These are phyloP conservation scores for Brachyopa scutellaris DNA, from an alignment of 2,888 invertebrate genomes.

Conservation along the genomic window DNA sequence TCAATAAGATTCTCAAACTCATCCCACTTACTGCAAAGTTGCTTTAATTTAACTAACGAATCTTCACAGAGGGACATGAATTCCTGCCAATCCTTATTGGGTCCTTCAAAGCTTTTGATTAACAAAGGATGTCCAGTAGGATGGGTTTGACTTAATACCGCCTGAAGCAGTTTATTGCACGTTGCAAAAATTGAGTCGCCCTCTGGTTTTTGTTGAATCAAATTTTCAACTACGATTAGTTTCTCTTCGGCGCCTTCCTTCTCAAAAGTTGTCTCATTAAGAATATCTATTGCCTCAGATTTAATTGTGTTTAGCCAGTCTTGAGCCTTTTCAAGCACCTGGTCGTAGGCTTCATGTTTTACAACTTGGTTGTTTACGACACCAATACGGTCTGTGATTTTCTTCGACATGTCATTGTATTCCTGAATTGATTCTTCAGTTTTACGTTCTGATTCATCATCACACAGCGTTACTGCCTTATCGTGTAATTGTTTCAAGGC, in stretches of 20 bases:
- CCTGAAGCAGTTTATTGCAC: constrained; percentile 87
- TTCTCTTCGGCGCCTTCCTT: constrained; percentile 90
- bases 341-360: constrained; percentile 92
- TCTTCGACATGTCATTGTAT: constrained; percentile 87
- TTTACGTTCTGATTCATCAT: constrained; percentile 90
- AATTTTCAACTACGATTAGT: constrained; percentile 88
- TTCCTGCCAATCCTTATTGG: constrained; percentile 88
- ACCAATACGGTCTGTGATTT: constrained; percentile 86
- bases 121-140: constrained; percentile 89
- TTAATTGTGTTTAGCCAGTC: constrained; percentile 92
- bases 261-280: constrained; percentile 90
- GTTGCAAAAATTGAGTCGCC: constrained; percentile 88
- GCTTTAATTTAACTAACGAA: constrained; percentile 88
- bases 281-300: constrained; percentile 89
- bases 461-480: constrained; percentile 90
- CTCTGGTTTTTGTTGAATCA: constrained; percentile 88
- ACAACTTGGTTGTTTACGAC: constrained; percentile 88
- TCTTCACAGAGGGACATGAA: constrained; percentile 88
- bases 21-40: constrained; percentile 90
- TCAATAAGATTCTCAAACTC: constrained; percentile 91
- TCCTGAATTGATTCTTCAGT: constrained; percentile 88
- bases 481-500: constrained; percentile 92
- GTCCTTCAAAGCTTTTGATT: constrained; percentile 88
- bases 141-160: constrained; percentile 90
- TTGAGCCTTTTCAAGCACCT: constrained; percentile 90